Conservation (phyloP, 1,140 invertebrate genomes). For the Elysia chlorotica region DNA sequence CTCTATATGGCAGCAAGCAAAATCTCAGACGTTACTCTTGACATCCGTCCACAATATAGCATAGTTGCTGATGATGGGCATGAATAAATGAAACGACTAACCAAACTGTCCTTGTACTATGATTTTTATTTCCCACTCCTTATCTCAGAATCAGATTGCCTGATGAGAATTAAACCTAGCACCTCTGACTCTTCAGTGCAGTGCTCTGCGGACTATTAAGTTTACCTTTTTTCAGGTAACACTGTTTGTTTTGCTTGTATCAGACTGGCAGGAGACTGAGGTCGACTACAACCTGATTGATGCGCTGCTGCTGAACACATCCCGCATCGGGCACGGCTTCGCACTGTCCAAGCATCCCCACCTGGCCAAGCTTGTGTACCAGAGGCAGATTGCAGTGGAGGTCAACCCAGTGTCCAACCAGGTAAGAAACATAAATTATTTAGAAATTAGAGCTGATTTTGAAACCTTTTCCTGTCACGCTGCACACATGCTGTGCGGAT, state of each 20-base stretch:
- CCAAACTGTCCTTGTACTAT: neutral
- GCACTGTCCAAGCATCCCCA: constrained; percentile 78
- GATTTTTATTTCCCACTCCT: no score
- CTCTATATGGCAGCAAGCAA: no score
- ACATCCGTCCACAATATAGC: no score
- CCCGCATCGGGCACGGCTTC: constrained; percentile 74
- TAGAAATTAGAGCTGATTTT: no score
- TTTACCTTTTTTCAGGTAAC: no score
- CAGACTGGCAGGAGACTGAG: constrained; percentile 67
- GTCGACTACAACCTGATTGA: constrained; percentile 76
- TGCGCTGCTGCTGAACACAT: constrained; percentile 75
- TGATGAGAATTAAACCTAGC: neutral
- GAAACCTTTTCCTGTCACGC: no score
- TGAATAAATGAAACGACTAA: neutral
- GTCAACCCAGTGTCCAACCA: constrained; percentile 76
- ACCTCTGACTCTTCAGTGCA: neutral
- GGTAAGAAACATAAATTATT: no score
- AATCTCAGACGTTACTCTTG: no score
- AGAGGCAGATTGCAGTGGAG: constrained; percentile 77
- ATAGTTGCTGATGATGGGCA: no score
- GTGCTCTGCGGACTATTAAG: neutral
- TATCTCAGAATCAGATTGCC: neutral
- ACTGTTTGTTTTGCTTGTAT: constrained; percentile 1
- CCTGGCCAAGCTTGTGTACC: constrained; percentile 68
- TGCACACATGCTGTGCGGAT: neutral